Conservation (phyloP, 2,888 invertebrate species). For the Urechis unicinctus region DNA sequence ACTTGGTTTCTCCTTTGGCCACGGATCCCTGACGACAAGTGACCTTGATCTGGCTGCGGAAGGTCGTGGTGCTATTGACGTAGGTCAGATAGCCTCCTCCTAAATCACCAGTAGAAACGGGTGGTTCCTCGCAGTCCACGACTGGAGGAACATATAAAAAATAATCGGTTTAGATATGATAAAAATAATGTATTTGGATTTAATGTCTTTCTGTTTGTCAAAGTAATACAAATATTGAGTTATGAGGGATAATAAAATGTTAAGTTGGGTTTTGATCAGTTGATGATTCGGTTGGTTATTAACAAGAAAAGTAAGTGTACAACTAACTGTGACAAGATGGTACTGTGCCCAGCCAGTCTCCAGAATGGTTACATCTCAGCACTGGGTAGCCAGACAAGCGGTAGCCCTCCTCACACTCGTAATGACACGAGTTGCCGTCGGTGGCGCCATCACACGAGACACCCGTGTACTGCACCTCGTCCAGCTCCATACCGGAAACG, state of each 20-base stretch:
- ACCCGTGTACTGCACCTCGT: constrained; percentile 23
- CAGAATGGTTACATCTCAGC: constrained; percentile 24
- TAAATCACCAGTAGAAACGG: constrained; percentile 13
- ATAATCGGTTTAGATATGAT: too few relatives aligned
- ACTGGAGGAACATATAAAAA: constrained; percentile 14
- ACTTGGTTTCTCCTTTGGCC: constrained; percentile 13
- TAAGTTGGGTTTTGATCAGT: too few relatives aligned
- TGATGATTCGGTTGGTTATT: too few relatives aligned
- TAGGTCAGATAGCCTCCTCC: constrained; percentile 14
- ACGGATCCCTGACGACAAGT: constrained; percentile 19
- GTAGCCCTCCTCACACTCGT: constrained; percentile 12
- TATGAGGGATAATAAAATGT: too few relatives aligned
- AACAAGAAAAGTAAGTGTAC: neutral
- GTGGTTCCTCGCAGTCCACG: constrained; percentile 21
- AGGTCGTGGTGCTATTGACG: constrained; percentile 21
- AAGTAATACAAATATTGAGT: too few relatives aligned
- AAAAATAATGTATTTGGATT: too few relatives aligned
- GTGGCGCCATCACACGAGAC: constrained; percentile 15
- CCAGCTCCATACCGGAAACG: constrained; percentile 18
- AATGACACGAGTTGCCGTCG: constrained; percentile 19
- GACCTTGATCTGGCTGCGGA: constrained; percentile 14
- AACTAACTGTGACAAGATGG: constrained; percentile 25
- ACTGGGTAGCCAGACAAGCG: constrained; percentile 21
- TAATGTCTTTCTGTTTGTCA: too few relatives aligned
- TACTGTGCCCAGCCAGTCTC: constrained; percentile 24